phyloP scores from a whole-genome alignment of 2,113 vertebrate species.

The Perccottus glenii region DNA sequence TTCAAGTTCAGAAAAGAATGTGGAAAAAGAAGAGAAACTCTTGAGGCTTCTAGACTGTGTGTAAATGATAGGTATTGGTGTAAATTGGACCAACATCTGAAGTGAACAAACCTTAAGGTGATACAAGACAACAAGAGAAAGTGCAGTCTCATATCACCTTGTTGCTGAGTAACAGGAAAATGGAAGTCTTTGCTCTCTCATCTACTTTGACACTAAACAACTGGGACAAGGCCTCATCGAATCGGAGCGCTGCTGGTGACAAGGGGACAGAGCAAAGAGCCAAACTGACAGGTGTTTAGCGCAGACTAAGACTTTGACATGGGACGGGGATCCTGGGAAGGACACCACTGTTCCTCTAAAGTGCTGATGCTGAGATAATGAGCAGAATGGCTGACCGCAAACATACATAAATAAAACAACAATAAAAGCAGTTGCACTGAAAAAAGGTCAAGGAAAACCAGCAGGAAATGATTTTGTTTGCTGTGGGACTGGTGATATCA shows the following conservation, averaged over 20 bases:
- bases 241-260: conserved; percentile 23
- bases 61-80: not conserved
- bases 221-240: conserved; percentile 40
- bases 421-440: conserved; percentile 27
- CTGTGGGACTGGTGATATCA: conserved; percentile 10
- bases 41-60: no score
- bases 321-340: conserved; percentile 50
- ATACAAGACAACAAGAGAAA: conserved; percentile 5
- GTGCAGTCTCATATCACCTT: not conserved
- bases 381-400: conserved; percentile 34
- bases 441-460: conserved; percentile 18
- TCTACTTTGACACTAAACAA: conserved; percentile 46
- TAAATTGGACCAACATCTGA: not conserved
- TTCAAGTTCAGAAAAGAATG: not conserved
- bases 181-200: conserved; percentile 6
- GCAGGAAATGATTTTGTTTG: conserved; percentile 25
- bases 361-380: conserved; percentile 48
- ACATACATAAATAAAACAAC: conserved; percentile 16
- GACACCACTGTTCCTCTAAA: conserved; percentile 18
- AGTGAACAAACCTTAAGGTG: conserved; percentile 1
- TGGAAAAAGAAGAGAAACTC: no score
- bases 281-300: conserved; percentile 71
- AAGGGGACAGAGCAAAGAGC: conserved; percentile 16
- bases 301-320: conserved; percentile 42
- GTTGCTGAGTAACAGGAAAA: conserved; percentile 7